Evolutionary conservation across 2,888 invertebrate genomes (phyloP), one percentile per base, ranked within the genome.

Genomic region (Leptinotarsa haldemani): DNA sequence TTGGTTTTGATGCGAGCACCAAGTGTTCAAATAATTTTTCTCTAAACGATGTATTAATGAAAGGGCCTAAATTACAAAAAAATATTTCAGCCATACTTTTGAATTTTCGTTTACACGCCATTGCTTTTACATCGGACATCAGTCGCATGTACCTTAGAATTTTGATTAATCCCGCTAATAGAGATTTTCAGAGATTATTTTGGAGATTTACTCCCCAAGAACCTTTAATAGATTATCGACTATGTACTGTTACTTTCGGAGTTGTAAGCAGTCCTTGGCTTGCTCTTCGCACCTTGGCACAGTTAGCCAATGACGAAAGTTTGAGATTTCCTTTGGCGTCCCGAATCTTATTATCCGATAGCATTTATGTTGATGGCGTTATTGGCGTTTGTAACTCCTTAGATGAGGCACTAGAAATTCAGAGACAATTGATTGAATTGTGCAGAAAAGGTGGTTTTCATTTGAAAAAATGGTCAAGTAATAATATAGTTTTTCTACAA

Each of bases 111-210:
- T 12, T 65, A n/a, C 20, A 65, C 20, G 9, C 12, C 2, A 65
- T 65, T 18, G 65, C 65, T 12, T 47, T 22, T 13, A 65, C 65
- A 16, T 47, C 65, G 7, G 65, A 65, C 22, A 65, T 65, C 20
- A 65, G 65, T 40, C 65, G 47, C 16, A 65, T 47, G 65, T 65
- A 65, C 18, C 65, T 65, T 65, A n/a, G 48, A 65, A 65, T 65
- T 47, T 47, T 47, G 18, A 18, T 46, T 20, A 16, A 47, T 5
- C 30, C 64, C 40, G 64, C 47, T 9, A 18, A 64, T 15, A 64
- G 64, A 64, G 64, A 64, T 30, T 64, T 64, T 64, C 64, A 64
- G 40, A 25, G 64, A 64, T 30, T 64, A 5, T 64, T 64, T 16
- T 64, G 64, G 64, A 64, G 64, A 15, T 64, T 64, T 64, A 40